Percentiles rank a stretch among this genome's conserved stretches.
Conservation (phyloP, 1,140 invertebrate species). For the Papilio aristodemus region DNA sequence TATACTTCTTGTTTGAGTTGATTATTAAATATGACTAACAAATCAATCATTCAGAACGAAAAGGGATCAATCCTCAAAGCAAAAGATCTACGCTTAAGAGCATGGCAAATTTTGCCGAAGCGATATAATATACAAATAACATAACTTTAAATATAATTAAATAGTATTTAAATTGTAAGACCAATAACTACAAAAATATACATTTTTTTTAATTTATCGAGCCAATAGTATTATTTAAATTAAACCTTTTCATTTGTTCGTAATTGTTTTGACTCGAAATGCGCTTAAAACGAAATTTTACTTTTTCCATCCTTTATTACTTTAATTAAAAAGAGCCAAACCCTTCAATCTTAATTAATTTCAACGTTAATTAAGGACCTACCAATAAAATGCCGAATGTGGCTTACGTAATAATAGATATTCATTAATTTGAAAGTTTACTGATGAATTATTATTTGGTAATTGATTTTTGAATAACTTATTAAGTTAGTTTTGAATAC, state of each 20-base stretch:
- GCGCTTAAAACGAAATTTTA: conserved; percentile 1
- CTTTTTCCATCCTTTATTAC: conserved; percentile 16
- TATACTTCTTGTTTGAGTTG: too few relatives aligned
- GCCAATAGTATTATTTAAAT: not conserved
- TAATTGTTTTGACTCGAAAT: conserved; percentile 13
- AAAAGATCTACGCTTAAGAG: too few relatives aligned
- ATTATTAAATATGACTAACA: too few relatives aligned
- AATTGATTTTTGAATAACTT: too few relatives aligned
- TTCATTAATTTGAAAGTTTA: not conserved
- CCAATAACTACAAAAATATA: not conserved
- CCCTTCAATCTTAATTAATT: conserved; percentile 10
- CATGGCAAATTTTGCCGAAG: too few relatives aligned
- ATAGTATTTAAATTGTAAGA: too few relatives aligned
- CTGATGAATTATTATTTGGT: not conserved
- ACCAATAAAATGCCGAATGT: conserved; percentile 2
- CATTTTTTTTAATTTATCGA: not conserved
- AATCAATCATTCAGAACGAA: too few relatives aligned
- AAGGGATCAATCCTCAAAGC: too few relatives aligned
- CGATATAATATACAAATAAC: too few relatives aligned
- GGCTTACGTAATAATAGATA: not conserved
- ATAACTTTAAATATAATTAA: too few relatives aligned
- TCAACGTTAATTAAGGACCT: conserved; percentile 6
- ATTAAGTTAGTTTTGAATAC: too few relatives aligned
- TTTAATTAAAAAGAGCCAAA: conserved; percentile 17
- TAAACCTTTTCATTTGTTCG: not conserved